Evolutionary conservation across 2,797 vertebrate species (phyloP).

Genomic region (Paratrypauchen microcephalus): DNA sequence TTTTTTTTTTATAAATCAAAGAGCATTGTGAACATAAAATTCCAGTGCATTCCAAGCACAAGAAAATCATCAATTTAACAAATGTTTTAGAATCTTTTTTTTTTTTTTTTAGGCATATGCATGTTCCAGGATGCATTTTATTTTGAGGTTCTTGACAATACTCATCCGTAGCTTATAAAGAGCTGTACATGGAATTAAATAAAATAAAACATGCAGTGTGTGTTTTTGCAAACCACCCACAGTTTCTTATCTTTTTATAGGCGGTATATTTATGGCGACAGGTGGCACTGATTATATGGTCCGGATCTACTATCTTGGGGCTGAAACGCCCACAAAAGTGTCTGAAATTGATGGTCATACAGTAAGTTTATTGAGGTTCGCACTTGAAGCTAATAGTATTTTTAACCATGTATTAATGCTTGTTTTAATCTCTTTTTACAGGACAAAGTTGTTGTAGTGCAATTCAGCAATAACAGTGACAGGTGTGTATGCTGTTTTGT

Average conservation of each 20-base stretch:
- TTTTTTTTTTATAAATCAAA: too few species aligned
- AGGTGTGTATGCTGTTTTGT: constrained; percentile 77
- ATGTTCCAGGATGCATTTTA: too few species aligned
- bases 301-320: constrained; percentile 95
- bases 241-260: constrained; percentile 60
- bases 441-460: constrained; percentile 97
- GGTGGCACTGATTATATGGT: constrained; percentile 97
- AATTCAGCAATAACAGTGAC: constrained; percentile 96
- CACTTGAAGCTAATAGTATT: neutral
- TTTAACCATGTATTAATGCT: neutral
- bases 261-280: constrained; percentile 97
- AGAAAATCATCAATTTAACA: too few species aligned
- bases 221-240: neutral
- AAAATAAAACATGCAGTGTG: too few species aligned
- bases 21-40: too few species aligned
- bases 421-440: neutral
- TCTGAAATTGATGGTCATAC: constrained; percentile 93
- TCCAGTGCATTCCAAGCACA: too few species aligned
- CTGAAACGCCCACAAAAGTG: constrained; percentile 90
- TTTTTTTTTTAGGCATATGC: too few species aligned
- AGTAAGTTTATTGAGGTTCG: constrained; percentile 71
- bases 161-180: neutral
- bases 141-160: too few species aligned
- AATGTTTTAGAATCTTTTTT: too few species aligned
- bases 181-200: neutral